A percentile compares a stretch with the other conserved stretches of the same genome.
These are phyloP conservation scores for Papilio helenus DNA, from an alignment of 1,140 invertebrate genomes.

Conservation along the genomic window DNA sequence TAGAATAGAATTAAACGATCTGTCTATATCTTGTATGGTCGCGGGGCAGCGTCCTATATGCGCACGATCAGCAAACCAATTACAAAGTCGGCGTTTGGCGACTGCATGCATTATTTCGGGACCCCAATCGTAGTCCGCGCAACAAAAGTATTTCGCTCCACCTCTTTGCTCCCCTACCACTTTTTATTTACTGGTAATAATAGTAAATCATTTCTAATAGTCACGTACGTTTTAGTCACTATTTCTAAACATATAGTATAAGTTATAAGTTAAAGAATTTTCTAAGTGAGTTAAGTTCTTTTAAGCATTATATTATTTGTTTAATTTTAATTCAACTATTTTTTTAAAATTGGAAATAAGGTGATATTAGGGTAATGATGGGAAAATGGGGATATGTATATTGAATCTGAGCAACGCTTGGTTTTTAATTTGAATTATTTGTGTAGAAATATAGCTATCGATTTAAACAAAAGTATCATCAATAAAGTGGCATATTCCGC, in stretches of 20 bases:
- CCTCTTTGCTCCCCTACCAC: constrained; percentile 81
- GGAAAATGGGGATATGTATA: neutral
- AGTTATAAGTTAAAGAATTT: neutral
- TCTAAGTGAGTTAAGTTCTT: too few relatives aligned
- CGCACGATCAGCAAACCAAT: constrained; percentile 78
- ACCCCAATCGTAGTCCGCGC: constrained; percentile 66
- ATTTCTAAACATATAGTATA: neutral
- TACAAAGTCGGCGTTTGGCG: constrained; percentile 67
- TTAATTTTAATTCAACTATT: too few relatives aligned
- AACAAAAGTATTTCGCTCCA: constrained; percentile 79
- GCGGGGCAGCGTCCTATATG: constrained; percentile 44
- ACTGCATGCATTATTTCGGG: constrained; percentile 66
- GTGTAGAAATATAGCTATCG: neutral
- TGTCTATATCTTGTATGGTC: neutral
- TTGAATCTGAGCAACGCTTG: neutral
- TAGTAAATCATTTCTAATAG: constrained; percentile 75
- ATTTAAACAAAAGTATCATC: constrained; percentile 27
- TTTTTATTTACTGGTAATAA: constrained; percentile 82
- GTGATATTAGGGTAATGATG: too few relatives aligned
- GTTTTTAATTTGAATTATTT: neutral
- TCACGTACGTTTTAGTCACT: constrained; percentile 59
- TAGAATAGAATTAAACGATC: constrained; percentile 1
- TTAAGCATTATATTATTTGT: too few relatives aligned
- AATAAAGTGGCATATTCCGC: constrained; percentile 33
- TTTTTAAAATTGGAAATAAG: too few relatives aligned